Evolutionary conservation across 2,888 invertebrate species (phyloP).

Genomic region (Octonoba sinensis): DNA sequence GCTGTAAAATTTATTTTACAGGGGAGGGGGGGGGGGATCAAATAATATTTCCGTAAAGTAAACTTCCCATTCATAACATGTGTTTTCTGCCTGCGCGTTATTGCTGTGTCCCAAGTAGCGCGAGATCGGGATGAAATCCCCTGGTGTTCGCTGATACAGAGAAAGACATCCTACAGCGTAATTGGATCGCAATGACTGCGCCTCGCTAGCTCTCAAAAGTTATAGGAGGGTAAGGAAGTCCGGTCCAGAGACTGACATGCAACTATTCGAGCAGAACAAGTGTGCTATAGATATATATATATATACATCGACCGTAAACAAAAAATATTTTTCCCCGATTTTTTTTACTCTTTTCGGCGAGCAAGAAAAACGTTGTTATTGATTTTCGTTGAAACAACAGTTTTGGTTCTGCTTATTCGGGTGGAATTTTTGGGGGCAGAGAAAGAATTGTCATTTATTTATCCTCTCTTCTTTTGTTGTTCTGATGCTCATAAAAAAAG

Average conservation of each 20-base stretch:
- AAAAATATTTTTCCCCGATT: slow-evolving; percentile 19
- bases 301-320: slow-evolving; percentile 28
- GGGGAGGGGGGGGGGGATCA: too few species aligned
- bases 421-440: too few species aligned
- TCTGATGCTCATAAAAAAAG: too few species aligned
- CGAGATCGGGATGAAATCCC: not conserved
- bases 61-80: too few species aligned
- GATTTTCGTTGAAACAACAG: slow-evolving; percentile 57
- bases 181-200: slow-evolving; percentile 46
- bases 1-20: too few species aligned
- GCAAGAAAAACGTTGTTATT: slow-evolving; percentile 30
- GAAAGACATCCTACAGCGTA: slow-evolving; percentile 28
- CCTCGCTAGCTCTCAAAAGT: slow-evolving; percentile 32
- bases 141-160: slow-evolving; percentile 16
- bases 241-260: slow-evolving; percentile 9
- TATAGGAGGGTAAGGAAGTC: slow-evolving; percentile 14
- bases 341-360: slow-evolving; percentile 21
- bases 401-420: slow-evolving; percentile 34
- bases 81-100: too few species aligned
- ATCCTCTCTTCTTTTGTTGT: too few species aligned
- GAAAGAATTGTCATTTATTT: too few species aligned
- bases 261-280: slow-evolving; percentile 17
- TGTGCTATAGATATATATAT: slow-evolving; percentile 5
- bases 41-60: too few species aligned
- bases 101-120: too few species aligned